Evolutionary conservation across 1,140 invertebrate species (phyloP).

Genomic region (Steinernema feltiae): DNA sequence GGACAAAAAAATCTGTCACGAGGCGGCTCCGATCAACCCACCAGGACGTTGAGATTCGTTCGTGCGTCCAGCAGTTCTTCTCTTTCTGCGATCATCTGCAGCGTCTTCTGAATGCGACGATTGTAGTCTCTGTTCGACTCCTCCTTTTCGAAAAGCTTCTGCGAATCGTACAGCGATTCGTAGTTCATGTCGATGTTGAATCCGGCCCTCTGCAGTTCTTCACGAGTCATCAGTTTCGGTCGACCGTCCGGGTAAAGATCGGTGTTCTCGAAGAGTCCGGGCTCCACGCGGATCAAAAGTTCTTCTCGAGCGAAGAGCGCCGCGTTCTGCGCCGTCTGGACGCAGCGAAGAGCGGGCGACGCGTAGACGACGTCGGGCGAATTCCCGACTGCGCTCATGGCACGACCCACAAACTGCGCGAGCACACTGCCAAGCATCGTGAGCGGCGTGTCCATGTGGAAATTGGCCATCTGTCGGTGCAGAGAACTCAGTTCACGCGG

Average conservation of each 20-base stretch:
- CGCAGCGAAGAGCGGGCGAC: constrained; percentile 78
- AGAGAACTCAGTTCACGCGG: constrained; percentile 61
- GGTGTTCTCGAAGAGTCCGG: constrained; percentile 79
- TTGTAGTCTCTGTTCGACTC: constrained; percentile 34
- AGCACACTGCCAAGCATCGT: constrained; percentile 68
- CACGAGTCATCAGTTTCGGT: constrained; percentile 8
- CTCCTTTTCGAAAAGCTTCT: constrained; percentile 18
- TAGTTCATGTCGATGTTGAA: constrained; percentile 31
- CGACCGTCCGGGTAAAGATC: constrained; percentile 22
- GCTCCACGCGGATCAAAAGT: constrained; percentile 69
- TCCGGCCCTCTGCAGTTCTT: constrained; percentile 22
- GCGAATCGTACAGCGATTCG: constrained; percentile 12
- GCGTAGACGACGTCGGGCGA: constrained; percentile 68
- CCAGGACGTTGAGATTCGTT: constrained; percentile 28
- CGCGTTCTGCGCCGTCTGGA: constrained; percentile 73
- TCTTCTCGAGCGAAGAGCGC: constrained; percentile 59
- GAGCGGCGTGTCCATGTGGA: constrained; percentile 75
- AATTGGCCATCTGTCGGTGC: constrained; percentile 64
- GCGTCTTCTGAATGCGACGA: constrained; percentile 23
- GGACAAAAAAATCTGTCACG: background rate
- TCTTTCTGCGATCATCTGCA: constrained; percentile 23
- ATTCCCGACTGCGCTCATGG: constrained; percentile 14
- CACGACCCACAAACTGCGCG: constrained; percentile 30
- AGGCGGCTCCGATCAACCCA: background rate
- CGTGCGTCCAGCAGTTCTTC: constrained; percentile 6